Conservation (phyloP, 2,797 vertebrate genomes). For the Meriones psammophilus region DNA sequence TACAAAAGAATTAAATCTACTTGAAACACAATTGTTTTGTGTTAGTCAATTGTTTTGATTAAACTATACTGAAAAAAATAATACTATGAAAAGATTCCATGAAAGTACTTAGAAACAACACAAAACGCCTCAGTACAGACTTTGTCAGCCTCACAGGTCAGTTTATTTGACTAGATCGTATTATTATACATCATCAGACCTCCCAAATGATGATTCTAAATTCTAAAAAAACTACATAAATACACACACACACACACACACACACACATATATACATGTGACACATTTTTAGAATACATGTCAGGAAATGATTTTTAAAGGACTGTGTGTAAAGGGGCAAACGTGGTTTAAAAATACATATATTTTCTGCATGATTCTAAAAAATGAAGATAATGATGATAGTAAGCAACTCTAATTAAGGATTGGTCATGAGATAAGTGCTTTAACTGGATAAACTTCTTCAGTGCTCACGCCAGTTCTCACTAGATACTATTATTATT, state of each 20-base stretch:
- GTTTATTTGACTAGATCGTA: background rate
- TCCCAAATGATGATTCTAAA: background rate
- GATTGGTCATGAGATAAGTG: background rate
- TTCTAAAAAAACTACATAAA: no score
- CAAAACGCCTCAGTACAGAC: background rate
- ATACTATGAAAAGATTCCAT: background rate
- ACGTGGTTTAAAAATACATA: slow-evolving; percentile 13
- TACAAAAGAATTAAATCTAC: slow-evolving; percentile 6
- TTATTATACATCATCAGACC: background rate
- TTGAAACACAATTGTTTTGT: background rate
- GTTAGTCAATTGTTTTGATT: background rate
- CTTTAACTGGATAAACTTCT: slow-evolving; percentile 59
- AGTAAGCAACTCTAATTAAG: slow-evolving; percentile 9
- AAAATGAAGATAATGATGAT: background rate
- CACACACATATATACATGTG: background rate
- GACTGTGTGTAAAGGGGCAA: background rate
- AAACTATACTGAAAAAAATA: slow-evolving; percentile 19
- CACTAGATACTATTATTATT: background rate
- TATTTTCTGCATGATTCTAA: background rate
- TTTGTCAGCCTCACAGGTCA: background rate
- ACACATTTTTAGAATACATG: slow-evolving; percentile 45
- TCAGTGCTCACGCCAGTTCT: background rate
- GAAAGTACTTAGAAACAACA: background rate
- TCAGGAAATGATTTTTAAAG: slow-evolving; percentile 40
- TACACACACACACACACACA: no score